Conservation (phyloP, 35 echinoderm and acorn worm species). For the Stichopus chloronotus region DNA sequence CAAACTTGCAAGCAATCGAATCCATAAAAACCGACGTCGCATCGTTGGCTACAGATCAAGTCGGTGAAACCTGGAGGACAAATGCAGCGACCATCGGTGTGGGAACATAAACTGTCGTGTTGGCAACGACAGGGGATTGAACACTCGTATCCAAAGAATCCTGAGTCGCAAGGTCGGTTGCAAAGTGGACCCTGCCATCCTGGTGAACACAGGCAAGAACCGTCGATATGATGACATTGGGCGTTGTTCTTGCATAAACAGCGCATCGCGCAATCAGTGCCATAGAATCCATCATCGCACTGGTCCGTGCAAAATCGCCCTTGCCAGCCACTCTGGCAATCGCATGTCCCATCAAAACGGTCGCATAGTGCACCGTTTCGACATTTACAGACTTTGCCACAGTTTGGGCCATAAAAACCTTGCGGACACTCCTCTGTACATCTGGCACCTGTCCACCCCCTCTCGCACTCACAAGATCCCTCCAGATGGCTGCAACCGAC, state of each 20-base stretch:
- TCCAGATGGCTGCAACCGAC: constrained; percentile 63
- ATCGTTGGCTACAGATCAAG: constrained; percentile 54
- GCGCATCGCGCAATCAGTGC: constrained; percentile 62
- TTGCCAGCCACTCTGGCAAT: constrained; percentile 69
- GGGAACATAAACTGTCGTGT: constrained; percentile 55
- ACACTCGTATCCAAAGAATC: constrained; percentile 65
- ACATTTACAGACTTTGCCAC: constrained; percentile 69
- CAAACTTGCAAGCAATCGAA: constrained; percentile 62
- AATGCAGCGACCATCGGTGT: constrained; percentile 60
- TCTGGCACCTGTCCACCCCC: constrained; percentile 71
- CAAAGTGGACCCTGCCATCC: constrained; percentile 80
- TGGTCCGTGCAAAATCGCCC: constrained; percentile 56
- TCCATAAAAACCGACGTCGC: constrained; percentile 70
- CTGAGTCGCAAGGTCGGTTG: constrained; percentile 57
- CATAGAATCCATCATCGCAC: constrained; percentile 74
- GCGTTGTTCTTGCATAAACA: constrained; percentile 72
- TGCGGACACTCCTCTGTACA: constrained; percentile 64
- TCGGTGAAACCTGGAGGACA: constrained; percentile 69
- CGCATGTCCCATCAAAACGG: constrained; percentile 63
- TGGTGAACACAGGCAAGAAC: constrained; percentile 64
- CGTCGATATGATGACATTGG: constrained; percentile 66
- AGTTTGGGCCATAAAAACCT: constrained; percentile 68
- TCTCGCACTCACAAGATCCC: constrained; percentile 68
- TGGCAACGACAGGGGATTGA: constrained; percentile 46
- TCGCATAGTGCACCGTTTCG: constrained; percentile 75